These are phyloP conservation scores for Sinella curviseta DNA, from an alignment of 1,140 invertebrate species.

Conservation along the genomic window DNA sequence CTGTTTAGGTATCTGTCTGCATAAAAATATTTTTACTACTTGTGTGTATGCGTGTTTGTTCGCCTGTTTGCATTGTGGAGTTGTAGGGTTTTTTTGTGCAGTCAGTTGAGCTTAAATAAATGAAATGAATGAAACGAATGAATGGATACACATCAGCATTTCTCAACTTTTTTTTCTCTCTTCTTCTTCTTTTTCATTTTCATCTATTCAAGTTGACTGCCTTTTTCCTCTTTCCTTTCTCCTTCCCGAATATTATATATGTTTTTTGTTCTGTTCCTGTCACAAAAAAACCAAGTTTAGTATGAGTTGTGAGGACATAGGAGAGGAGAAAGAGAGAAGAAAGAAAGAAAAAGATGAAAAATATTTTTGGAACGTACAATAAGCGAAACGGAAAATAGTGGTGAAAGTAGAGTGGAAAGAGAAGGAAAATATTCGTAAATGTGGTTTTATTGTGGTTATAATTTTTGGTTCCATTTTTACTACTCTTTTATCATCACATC, in stretches of 20 bases:
- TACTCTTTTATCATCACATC: conserved; percentile 24
- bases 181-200: background rate
- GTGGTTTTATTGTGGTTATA: conserved; percentile 24
- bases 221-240: background rate
- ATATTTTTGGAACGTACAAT: background rate
- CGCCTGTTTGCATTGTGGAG: background rate
- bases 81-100: background rate
- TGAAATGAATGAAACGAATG: conserved; percentile 18
- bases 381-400: conserved; percentile 1
- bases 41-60: too few species aligned
- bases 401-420: background rate
- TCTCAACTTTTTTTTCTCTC: conserved; percentile 16
- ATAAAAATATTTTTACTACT: too few species aligned
- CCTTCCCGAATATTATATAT: background rate
- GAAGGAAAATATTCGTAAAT: conserved; percentile 15
- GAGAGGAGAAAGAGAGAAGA: background rate
- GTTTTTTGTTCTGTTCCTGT: background rate
- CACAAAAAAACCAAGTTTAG: too few species aligned
- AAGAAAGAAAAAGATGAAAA: conserved; percentile 9
- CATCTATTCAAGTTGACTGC: conserved; percentile 17
- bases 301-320: background rate
- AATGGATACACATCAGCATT: conserved; percentile 2
- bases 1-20: too few species aligned
- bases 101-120: conserved; percentile 14
- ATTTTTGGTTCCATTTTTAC: conserved; percentile 27